Evolutionary conservation across 2,888 invertebrate species (phyloP).

Genomic region (Anthrax anthrax): DNA sequence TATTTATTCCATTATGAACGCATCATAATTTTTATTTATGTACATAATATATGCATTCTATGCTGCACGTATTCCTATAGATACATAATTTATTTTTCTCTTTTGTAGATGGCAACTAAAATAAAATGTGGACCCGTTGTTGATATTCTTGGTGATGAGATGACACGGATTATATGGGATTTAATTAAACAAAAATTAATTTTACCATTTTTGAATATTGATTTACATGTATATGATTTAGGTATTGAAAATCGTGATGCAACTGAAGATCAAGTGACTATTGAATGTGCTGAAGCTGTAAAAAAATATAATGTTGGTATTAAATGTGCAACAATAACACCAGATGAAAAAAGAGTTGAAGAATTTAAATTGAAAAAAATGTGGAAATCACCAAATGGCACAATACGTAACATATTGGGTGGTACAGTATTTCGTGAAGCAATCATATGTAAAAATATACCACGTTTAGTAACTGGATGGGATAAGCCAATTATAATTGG

Average conservation of each 20-base stretch:
- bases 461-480: slow-evolving; percentile 90
- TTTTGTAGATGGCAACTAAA: slow-evolving; percentile 36
- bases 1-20: no score
- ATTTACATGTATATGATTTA: slow-evolving; percentile 85
- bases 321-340: slow-evolving; percentile 97
- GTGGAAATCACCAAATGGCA: slow-evolving; percentile 87
- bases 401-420: slow-evolving; percentile 74
- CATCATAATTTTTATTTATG: no score
- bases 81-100: no score
- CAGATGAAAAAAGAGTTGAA: slow-evolving; percentile 90
- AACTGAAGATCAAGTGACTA: slow-evolving; percentile 88
- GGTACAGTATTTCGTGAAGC: slow-evolving; percentile 65
- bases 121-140: slow-evolving; percentile 78
- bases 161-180: slow-evolving; percentile 98
- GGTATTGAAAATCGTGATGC: slow-evolving; percentile 90
- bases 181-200: slow-evolving; percentile 94
- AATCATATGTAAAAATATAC: slow-evolving; percentile 85
- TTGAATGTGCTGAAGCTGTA: slow-evolving; percentile 93
- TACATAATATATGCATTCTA: no score
- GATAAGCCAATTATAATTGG: slow-evolving; percentile 95
- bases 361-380: slow-evolving; percentile 77
- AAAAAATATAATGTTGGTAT: slow-evolving; percentile 97
- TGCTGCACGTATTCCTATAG: no score
- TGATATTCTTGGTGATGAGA: slow-evolving; percentile 88
- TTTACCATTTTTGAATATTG: slow-evolving; percentile 88